Evolutionary conservation across 2,113 vertebrate species (phyloP).

Genomic region (Hucho hucho): DNA sequence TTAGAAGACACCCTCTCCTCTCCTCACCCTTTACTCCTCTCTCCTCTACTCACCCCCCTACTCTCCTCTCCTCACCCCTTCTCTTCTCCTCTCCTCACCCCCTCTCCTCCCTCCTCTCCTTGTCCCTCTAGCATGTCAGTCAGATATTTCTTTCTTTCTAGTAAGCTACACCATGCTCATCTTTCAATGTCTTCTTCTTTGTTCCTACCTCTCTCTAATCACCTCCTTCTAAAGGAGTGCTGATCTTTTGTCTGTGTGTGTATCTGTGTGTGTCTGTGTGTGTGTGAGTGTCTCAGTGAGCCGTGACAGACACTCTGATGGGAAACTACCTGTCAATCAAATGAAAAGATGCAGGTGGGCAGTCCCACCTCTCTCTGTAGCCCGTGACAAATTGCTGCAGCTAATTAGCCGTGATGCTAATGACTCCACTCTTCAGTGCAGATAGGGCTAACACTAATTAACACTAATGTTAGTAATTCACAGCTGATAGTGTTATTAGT

Average conservation of each 20-base stretch:
- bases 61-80: too few species aligned
- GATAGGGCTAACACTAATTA: conserved; percentile 38
- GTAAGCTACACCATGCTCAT: too few species aligned
- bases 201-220: neutral
- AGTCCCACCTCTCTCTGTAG: neutral
- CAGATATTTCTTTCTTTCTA: too few species aligned
- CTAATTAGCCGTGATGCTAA: conserved; percentile 11
- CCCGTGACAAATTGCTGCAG: conserved; percentile 12
- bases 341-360: neutral
- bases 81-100: neutral
- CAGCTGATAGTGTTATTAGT: conserved; percentile 27
- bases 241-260: neutral
- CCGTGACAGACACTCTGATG: neutral
- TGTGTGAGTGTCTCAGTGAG: neutral
- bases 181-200: too few species aligned
- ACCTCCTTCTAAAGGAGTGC: conserved; percentile 8
- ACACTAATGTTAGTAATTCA: conserved; percentile 27
- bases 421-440: conserved; percentile 15
- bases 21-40: too few species aligned
- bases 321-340: conserved; percentile 27
- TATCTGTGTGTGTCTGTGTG: neutral
- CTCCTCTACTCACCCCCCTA: too few species aligned
- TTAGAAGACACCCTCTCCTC: too few species aligned
- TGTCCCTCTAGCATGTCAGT: too few species aligned
- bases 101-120: neutral